Evolutionary conservation across 2,797 vertebrate species (phyloP), one percentile per base, ranked within the genome.

Genomic region (Parambassis ranga): DNA sequence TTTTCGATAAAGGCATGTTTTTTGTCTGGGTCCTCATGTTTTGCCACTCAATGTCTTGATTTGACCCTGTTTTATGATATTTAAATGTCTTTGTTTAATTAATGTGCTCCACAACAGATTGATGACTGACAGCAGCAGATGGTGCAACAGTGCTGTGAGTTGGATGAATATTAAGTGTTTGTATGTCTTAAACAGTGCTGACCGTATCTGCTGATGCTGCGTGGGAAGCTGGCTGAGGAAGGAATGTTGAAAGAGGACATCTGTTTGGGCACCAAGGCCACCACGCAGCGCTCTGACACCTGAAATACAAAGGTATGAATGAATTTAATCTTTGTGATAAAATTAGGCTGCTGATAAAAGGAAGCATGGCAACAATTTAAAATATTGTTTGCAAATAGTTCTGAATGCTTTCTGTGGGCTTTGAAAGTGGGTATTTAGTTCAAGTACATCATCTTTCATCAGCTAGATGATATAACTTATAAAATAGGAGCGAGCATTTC

Each of bases 151-250:
- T 37, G 28, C 48, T 14, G 50, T 26, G 50, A 65, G 35, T 28
- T 38, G 32, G 7, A 46, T 37, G 51, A 57, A 55, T 63, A 42
- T 53, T 47, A 61, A 55, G 31, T 28, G 6, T 61, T 32, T 70
- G 22, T 55, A 3, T 66, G 41, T 75, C 13, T 65, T 30, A 18
- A 18, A 39, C 42, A 44, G 60, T 1, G 76, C 95, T 94, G 44
- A 99, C 97, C 97, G 0, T 99, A 99, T 97, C 96, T 93, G 67
- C 97, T 98, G 74, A 99, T 98, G 5, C 96, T 96, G 66, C 96
- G 90, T 24, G 97, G 97, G 88, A 99, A 97, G 89, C 96, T 98
- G 82, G 96, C 94, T 1, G 97, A 97, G 48, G 94, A 94, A 9
- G 96, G 96, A 30, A 98, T 96, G 79, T 98, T 98, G 92, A 97